Evolutionary conservation across 2,113 vertebrate species (phyloP), one percentile per base, ranked within the genome.

Genomic region (Sturnira hondurensis): DNA sequence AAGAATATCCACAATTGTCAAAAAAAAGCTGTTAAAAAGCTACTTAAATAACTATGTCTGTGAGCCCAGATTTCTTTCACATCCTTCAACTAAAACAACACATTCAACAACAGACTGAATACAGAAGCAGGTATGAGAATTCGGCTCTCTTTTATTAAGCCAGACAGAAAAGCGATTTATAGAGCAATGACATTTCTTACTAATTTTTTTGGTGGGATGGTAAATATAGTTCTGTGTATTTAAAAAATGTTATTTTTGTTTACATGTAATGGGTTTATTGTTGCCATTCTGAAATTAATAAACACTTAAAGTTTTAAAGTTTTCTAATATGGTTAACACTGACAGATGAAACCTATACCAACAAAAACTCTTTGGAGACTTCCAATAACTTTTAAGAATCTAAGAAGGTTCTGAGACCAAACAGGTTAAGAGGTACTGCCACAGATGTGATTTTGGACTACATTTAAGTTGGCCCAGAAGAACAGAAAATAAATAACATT

Each of bases 241-340:
- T 84, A 28, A 93, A 89, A 95, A 89, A 86, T 88, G 16, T 84
- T 80, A 94, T 33, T 94, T 95, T 71, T 71, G 41, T 33, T 90
- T 96, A 81, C 54, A 89, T 54, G 3, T 31, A 74, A 58, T 71
- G 7, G 4, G 43, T 45, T 87, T 50, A 80, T 12, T 70, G 28
- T 93, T 81, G 22, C n/a, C 85, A 81, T 84, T 83, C 68, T 95
- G 22, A 89, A 92, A 89, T 52, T 47, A 80, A 63, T 86, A 68
- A 81, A 15, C n/a, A 74, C 56, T 74, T 56, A 26, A 70, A 58
- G 70, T n/a, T 86, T 63, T 63, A 2, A 4, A 94, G 31, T 58
- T 77, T 94, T 89, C 26, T 73, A 58, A 26, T 52, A 50, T 4
- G 24, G 52, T 54, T 86, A 70, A 43, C 83, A 86, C n/a, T 47